Conservation (phyloP, 2,888 invertebrate genomes). For the Meta bourneti region DNA sequence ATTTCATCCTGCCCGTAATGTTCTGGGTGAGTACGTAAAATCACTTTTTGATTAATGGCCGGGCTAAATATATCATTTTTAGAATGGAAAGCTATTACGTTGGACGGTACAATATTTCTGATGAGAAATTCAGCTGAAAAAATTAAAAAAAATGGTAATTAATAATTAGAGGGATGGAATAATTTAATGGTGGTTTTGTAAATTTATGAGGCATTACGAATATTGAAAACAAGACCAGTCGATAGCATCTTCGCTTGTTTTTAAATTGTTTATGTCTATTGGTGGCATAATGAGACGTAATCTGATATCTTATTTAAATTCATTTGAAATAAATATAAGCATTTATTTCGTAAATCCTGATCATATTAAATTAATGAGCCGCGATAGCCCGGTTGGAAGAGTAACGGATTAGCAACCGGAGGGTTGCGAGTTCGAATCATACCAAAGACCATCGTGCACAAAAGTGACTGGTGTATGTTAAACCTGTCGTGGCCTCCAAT, state of each 20-base stretch:
- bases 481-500: no score
- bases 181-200: constrained; percentile 58
- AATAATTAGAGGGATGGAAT: constrained; percentile 58
- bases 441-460: no score
- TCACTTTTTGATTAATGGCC: constrained; percentile 55
- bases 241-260: neutral
- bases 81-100: constrained; percentile 60
- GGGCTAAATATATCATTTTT: constrained; percentile 34
- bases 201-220: constrained; percentile 8
- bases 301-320: no score
- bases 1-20: constrained; percentile 57
- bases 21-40: constrained; percentile 36
- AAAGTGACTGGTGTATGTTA: no score
- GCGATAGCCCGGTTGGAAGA: no score
- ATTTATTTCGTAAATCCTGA: no score
- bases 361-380: no score
- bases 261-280: no score
- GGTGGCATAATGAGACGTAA: no score
- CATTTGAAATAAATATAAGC: no score
- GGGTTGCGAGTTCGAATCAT: no score
- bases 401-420: no score
- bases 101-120: constrained; percentile 3
- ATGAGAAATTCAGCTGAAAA: constrained; percentile 39
- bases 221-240: neutral
- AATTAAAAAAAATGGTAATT: constrained; percentile 53